Conservation (phyloP, 2,113 vertebrate genomes). For the Aythya baeri region DNA sequence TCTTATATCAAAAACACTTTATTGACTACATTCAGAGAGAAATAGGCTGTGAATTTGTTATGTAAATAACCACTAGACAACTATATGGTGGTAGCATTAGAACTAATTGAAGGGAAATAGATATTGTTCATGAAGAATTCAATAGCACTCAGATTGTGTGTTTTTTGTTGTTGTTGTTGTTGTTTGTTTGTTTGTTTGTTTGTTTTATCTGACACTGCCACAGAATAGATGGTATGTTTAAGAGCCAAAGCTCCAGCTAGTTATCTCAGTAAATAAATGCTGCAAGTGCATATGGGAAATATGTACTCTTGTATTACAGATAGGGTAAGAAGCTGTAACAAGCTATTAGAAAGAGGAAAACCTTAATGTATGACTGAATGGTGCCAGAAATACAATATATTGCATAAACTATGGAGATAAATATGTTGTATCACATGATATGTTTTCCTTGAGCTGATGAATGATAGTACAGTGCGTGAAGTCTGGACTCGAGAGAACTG, state of each 20-base stretch:
- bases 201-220: neutral
- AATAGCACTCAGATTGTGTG: neutral
- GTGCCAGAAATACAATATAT: neutral
- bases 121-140: neutral
- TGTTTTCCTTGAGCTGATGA: neutral
- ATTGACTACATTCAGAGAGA: neutral
- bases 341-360: neutral
- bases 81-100: neutral
- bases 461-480: neutral
- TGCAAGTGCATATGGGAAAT: neutral
- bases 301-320: neutral
- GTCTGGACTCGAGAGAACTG: neutral
- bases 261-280: neutral
- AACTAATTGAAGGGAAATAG: neutral
- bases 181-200: neutral
- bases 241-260: neutral
- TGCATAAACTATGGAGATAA: neutral
- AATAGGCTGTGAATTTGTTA: neutral
- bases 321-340: neutral
- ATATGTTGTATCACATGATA: neutral
- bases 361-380: neutral
- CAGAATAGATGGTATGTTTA: neutral
- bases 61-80: neutral
- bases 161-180: neutral
- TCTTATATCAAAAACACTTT: fast-evolving